Conservation (phyloP, 2,888 invertebrate genomes). For the Phlogophora meticulosa region DNA sequence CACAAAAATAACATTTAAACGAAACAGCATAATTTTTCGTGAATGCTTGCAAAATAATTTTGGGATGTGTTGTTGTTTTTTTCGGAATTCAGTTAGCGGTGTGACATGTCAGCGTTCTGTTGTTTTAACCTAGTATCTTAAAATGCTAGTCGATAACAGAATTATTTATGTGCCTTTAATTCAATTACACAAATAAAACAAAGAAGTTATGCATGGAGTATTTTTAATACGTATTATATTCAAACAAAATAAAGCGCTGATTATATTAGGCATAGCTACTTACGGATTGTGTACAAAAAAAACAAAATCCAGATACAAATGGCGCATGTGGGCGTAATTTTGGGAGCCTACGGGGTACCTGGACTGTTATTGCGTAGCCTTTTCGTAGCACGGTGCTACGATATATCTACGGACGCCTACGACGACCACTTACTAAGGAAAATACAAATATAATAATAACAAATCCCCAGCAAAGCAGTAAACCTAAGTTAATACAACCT, state of each 20-base stretch:
- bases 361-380: constrained; percentile 26
- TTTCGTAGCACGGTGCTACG: constrained; percentile 40
- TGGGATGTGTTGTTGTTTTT: not conserved
- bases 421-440: constrained; percentile 21
- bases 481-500: constrained; percentile 50
- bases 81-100: not conserved
- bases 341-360: constrained; percentile 5
- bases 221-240: not conserved
- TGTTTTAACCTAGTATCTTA: not conserved
- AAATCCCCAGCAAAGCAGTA: constrained; percentile 48
- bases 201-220: no score
- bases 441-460: constrained; percentile 38
- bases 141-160: not conserved
- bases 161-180: not conserved
- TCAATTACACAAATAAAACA: not conserved
- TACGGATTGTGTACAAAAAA: constrained; percentile 3
- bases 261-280: not conserved
- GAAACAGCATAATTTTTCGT: constrained; percentile 56
- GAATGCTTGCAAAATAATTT: constrained; percentile 50
- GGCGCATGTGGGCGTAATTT: constrained; percentile 18
- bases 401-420: constrained; percentile 36
- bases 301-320: constrained; percentile 23
- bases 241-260: no score
- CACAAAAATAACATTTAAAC: constrained; percentile 60
- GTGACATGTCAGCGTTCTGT: not conserved